Evolutionary conservation across 2,113 vertebrate species (phyloP), one percentile per base, ranked within the genome.

Genomic region (Ptychochromis oligacanthus): DNA sequence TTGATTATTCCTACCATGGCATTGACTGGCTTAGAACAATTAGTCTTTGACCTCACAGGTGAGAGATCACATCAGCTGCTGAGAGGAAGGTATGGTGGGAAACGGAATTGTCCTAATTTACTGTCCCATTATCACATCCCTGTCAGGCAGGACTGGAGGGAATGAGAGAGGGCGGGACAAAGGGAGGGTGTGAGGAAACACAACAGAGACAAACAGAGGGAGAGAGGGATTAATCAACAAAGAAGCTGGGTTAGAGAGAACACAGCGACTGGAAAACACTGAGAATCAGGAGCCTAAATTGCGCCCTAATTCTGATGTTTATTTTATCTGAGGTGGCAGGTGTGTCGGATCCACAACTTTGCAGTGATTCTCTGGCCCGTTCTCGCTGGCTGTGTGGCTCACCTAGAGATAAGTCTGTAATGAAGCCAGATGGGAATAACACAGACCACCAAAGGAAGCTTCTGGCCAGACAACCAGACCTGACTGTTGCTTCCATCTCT

Each of bases 251-350:
- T 59, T 55, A 81, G 65, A 83, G 26, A 54, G 26, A 79, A 43
- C 40, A 75, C 62, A 88, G 56, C 22, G 4, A 56, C 59, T n/a
- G 57, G 38, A 31, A 83, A 85, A 55, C 24, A 7, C 6, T 8
- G 11, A 76, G 75, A 57, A 65, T 81, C 61, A 56, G 59, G 60
- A 81, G 78, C 31, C 58, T 65, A 89, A 88, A 90, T 80, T 83
- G 64, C 5, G 7, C 77, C 85, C 83, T 92, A 85, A 86, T 91
- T 91, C 86, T 93, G 92, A 94, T 93, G 89, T 92, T 92, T 94
- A 86, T 91, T 94, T 95, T 94, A 95, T 95, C 94, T 88, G 90
- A 91, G 88, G 87, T 89, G 87, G 84, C 94, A 95, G 94, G 92
- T 95, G 92, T 90, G 87, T 89, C 81, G 24, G 78, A 90, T 91